phyloP scores from a whole-genome alignment of 1,140 invertebrate species.

The Maconellicoccus hirsutus region DNA sequence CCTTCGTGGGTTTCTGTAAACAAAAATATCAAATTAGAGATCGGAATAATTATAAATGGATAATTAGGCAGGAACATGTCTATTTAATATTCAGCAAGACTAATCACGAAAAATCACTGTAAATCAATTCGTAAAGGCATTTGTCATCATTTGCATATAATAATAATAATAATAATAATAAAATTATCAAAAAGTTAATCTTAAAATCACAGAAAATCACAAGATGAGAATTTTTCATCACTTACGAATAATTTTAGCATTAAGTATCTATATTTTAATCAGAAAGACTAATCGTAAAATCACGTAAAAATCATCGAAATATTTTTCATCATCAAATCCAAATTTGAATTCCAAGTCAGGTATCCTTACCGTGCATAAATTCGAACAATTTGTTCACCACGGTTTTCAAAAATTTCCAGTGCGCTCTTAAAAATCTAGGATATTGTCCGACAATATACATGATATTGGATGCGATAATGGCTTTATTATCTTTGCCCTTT shows the following conservation, averaged over 20 bases:
- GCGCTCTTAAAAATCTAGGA: conserved; percentile 93
- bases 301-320: background rate
- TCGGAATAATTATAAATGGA: no score
- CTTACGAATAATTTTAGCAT: background rate
- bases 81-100: conserved; percentile 26
- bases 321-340: background rate
- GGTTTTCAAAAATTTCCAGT: conserved; percentile 99
- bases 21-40: conserved; percentile 17
- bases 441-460: conserved; percentile 99
- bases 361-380: conserved; percentile 87
- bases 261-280: background rate
- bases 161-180: no score
- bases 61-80: no score
- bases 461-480: conserved; percentile 99
- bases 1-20: conserved; percentile 92
- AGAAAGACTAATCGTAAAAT: conserved; percentile 23
- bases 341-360: background rate
- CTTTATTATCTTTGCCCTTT: conserved; percentile 99
- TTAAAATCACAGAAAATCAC: no score
- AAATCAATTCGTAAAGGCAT: background rate
- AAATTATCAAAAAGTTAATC: no score
- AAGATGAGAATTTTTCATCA: conserved; percentile 16
- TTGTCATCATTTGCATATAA: conserved; percentile 22
- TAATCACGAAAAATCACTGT: conserved; percentile 23
- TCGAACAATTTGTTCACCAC: conserved; percentile 99